Conservation (phyloP, 2,888 invertebrate genomes). For the Cylloceria caligata region DNA sequence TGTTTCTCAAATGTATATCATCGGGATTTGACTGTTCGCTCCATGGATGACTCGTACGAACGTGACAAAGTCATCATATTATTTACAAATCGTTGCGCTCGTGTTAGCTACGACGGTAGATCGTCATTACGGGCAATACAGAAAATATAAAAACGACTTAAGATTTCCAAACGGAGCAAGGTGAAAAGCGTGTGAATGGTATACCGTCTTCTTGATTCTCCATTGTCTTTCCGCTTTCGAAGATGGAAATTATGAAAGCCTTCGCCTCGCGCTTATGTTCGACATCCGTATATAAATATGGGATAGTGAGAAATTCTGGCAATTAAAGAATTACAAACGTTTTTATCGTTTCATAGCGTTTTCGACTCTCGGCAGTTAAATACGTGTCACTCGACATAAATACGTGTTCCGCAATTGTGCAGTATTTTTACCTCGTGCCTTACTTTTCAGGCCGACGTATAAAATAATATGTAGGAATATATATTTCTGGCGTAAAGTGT, state of each 20-base stretch:
- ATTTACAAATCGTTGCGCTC: conserved; percentile 32
- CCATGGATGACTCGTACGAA: not conserved
- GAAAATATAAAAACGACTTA: not conserved
- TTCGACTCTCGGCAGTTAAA: conserved; percentile 2
- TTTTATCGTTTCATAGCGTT: conserved; percentile 3
- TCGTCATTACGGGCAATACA: not conserved
- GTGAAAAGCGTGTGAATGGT: conserved; percentile 74
- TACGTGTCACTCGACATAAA: too few species aligned
- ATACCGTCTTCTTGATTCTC: conserved; percentile 67
- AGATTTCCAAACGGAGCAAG: conserved; percentile 75
- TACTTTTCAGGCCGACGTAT: too few species aligned
- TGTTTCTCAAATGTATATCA: not conserved
- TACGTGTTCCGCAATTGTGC: too few species aligned
- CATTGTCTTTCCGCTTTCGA: conserved; percentile 52
- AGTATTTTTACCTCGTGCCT: too few species aligned
- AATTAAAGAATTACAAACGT: conserved; percentile 45
- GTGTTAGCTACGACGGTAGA: not conserved
- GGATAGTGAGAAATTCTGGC: conserved; percentile 29
- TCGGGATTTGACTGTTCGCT: not conserved
- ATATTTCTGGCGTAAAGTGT: too few species aligned
- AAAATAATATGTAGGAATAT: too few species aligned
- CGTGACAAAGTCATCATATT: not conserved
- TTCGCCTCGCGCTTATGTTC: not conserved
- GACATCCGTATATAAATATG: conserved; percentile 18
- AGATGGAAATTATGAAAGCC: conserved; percentile 57